Evolutionary conservation across 2,888 invertebrate species (phyloP).

Genomic region (Lithosia quadra): DNA sequence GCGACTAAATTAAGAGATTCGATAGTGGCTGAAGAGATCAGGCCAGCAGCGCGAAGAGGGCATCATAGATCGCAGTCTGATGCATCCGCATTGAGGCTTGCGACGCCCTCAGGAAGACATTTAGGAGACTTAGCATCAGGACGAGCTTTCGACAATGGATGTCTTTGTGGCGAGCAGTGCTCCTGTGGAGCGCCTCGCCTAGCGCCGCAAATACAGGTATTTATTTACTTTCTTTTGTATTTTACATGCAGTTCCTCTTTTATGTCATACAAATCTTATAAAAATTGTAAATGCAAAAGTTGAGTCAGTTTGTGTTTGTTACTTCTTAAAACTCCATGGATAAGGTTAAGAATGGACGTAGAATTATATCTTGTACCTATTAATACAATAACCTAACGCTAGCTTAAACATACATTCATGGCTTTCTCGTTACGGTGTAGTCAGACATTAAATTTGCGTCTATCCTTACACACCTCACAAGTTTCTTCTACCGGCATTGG

Average conservation of each 20-base stretch:
- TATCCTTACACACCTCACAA: background rate
- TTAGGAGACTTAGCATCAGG: conserved; percentile 97
- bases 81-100: conserved; percentile 90
- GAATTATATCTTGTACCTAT: background rate
- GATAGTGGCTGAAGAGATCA: conserved; percentile 80
- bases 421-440: background rate
- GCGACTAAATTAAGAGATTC: conserved; percentile 79
- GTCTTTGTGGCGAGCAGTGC: conserved; percentile 95
- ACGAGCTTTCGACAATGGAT: conserved; percentile 98
- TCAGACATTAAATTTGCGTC: background rate
- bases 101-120: conserved; percentile 88
- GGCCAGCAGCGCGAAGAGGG: conserved; percentile 79
- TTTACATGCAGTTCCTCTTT: conserved; percentile 1
- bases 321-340: background rate
- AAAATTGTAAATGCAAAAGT: background rate
- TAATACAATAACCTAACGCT: background rate
- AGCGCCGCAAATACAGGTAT: conserved; percentile 82
- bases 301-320: background rate
- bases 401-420: background rate
- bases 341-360: background rate
- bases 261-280: background rate
- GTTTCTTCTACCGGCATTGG: background rate
- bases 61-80: conserved; percentile 92
- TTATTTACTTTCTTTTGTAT: conserved; percentile 18
- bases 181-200: conserved; percentile 83